phyloP scores from a whole-genome alignment of 2,888 invertebrate genomes.

The Hipparchia semele region DNA sequence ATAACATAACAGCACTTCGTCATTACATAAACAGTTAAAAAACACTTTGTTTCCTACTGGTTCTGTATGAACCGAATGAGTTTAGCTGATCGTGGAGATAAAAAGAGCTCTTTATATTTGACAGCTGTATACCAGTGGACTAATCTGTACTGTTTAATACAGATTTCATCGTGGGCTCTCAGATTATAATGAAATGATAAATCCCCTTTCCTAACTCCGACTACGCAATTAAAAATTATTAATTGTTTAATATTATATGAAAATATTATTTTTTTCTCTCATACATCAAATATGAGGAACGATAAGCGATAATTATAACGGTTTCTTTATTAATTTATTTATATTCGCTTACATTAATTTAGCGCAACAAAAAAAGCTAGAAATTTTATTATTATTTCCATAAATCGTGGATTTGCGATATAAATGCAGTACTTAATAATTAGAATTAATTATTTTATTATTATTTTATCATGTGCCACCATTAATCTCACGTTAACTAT shows the following conservation, averaged over 20 bases:
- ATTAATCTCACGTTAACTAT: slow-evolving; percentile 25
- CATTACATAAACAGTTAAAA: too few species aligned
- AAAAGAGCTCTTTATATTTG: too few species aligned
- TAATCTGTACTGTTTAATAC: background rate
- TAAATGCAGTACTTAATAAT: slow-evolving; percentile 71
- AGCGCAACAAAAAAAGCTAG: slow-evolving; percentile 47
- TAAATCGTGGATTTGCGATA: slow-evolving; percentile 63
- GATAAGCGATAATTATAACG: slow-evolving; percentile 44
- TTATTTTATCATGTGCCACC: slow-evolving; percentile 52
- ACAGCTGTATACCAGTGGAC: too few species aligned
- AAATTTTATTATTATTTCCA: slow-evolving; percentile 41
- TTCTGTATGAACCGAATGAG: too few species aligned
- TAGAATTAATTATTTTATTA: slow-evolving; percentile 45
- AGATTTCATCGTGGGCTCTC: slow-evolving; percentile 10
- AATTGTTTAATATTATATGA: slow-evolving; percentile 38
- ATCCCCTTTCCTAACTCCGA: slow-evolving; percentile 24
- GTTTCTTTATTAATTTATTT: slow-evolving; percentile 38
- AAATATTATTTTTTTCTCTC: slow-evolving; percentile 45
- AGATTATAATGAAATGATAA: slow-evolving; percentile 10
- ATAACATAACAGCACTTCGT: too few species aligned
- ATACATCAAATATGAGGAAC: slow-evolving; percentile 45
- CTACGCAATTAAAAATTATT: slow-evolving; percentile 27
- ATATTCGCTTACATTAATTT: slow-evolving; percentile 45
- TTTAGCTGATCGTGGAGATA: too few species aligned
- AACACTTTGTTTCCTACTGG: too few species aligned